Evolutionary conservation across 1,140 invertebrate species (phyloP), one percentile per base, ranked within the genome.

Genomic region (Brachionus rubens): DNA sequence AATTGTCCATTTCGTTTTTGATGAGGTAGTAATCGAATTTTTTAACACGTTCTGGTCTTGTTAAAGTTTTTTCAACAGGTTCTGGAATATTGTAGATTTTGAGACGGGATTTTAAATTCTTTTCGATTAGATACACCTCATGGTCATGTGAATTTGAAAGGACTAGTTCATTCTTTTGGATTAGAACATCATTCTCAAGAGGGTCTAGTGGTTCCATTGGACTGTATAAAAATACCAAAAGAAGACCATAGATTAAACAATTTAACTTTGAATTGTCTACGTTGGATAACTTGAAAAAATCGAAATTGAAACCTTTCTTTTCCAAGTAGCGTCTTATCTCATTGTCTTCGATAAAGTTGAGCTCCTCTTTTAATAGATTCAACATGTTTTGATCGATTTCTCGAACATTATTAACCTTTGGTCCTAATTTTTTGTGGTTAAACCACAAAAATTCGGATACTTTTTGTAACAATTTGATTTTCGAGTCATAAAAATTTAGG

Each of bases 1-100:
- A 65, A 43, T 65, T 65, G 7, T 65, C 59, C 3, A 65, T 2
- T 65, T 65, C 59, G n/a, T 26, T 65, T 43, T 65, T 65, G 19
- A 65, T 65, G 19, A 65, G 43, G 43, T 43, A 65, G 14, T 65
- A 65, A 24, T 24, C 59, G 0, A 36, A 41, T 24, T 43, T 65
- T 10, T 65, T 65, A 0, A 65, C 2, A 10, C 59, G 0, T 0
- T 65, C 59, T 0, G 16, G 24, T 12, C 41, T 12, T 0, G 21
- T 19, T 5, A 41, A 6, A 1, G 12, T 3, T 1, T 0, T 7
- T 3, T 65, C 7, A 6, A 19, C 36, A 0, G 59, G 59, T 24
- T 65, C 59, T 24, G 6, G 5, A 1, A 30, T 21, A 41, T 24
- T 26, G 30, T 28, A 43, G 21, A 43, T 65, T 65, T 65, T 43